Base-by-base conservation (phyloP, 2,888 invertebrate species). In the Tuta absoluta region DNA sequence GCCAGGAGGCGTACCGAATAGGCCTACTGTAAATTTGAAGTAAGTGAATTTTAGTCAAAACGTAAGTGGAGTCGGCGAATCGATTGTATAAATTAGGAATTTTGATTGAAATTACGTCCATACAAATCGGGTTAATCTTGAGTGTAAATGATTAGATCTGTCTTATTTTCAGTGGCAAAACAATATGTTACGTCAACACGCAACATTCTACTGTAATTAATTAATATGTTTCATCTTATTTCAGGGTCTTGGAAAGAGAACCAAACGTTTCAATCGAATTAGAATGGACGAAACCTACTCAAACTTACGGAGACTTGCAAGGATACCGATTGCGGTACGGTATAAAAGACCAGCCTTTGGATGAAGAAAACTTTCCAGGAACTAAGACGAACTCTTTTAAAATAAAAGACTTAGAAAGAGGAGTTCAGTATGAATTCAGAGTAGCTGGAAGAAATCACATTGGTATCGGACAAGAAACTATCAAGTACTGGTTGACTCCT, bases 361-460 rank as follows among this genome's bases (percentile, higher is more conserved):
- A 94, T 68, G 96, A 96, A 83, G 94, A 95, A 67, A 93, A 94
- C 71, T 93, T 96, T 37, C 92, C 94, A 67, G 94, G 94, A 69
- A 93, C 94, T 0, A 94, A 95, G 79, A 93, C 93, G 61, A 94
- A 93, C 58, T 94, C 93, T 5, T 95, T 95, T 77, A 94, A 94
- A 74, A 95, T 97, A 67, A 94, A 93, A 72, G 95, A 97, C 80
- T 90, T 97, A 60, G 98, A 98, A 86, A 94, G 97, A 69, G 99
- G 99, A 0, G 97, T 98, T 0, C 96, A 96, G 74, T 99, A 99
- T 87, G 99, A 99, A 87, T 98, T 99, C 84, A 93, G 98, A 69
- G 95, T 99, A n/a, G 96, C 98, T 12, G 99, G 98, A 7, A 96
- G 95, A 84, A 99, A 99, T 87, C 95, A 96, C 72, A 97, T 99